A percentile compares a stretch with the other conserved stretches of the same genome.
Conservation (phyloP, 1,140 invertebrate species). For the Maconellicoccus hirsutus region DNA sequence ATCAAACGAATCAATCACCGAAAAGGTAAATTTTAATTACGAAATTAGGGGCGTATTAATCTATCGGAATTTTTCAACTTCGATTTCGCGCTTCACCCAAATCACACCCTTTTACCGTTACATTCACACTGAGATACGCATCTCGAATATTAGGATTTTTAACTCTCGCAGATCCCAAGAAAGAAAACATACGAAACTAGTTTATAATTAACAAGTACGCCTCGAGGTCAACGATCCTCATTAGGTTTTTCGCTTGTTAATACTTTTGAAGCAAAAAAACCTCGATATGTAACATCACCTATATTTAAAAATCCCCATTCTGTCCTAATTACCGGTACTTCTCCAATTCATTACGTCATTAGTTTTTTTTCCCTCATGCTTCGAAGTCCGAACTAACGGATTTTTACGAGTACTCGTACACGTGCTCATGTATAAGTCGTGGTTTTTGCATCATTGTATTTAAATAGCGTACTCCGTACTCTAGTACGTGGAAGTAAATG, state of each 20-base stretch:
- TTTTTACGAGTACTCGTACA: neutral
- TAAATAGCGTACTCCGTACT: too few relatives aligned
- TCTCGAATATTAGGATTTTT: too few relatives aligned
- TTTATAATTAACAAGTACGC: slow-evolving; percentile 5
- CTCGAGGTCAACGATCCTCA: neutral
- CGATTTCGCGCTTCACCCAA: too few relatives aligned
- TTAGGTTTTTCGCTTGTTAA: neutral
- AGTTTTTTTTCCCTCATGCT: too few relatives aligned
- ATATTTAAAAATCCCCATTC: neutral
- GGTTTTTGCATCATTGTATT: neutral
- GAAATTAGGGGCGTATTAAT: too few relatives aligned
- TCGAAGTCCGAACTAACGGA: neutral
- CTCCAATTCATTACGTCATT: neutral
- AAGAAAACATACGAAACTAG: neutral
- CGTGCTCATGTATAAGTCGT: neutral
- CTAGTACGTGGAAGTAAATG: too few relatives aligned
- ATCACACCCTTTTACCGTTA: too few relatives aligned
- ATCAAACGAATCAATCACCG: too few relatives aligned
- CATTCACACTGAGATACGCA: too few relatives aligned
- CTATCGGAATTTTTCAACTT: too few relatives aligned
- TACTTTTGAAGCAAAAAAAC: neutral
- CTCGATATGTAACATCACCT: neutral
- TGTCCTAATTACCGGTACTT: neutral
- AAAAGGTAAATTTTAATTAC: too few relatives aligned
- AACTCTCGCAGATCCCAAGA: neutral